phyloP scores from a whole-genome alignment of 2,888 invertebrate genomes.

The Troides helena region DNA sequence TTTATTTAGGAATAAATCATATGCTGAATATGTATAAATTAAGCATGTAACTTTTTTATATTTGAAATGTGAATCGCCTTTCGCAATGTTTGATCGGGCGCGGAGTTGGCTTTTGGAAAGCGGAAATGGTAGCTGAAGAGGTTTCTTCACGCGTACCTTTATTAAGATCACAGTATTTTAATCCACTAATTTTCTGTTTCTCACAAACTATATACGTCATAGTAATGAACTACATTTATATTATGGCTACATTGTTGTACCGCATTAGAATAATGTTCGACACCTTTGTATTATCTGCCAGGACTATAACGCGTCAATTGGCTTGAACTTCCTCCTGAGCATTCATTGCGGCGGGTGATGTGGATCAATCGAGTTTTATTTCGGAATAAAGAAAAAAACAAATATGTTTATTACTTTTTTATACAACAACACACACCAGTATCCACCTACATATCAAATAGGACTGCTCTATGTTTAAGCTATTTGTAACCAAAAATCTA shows the following conservation, averaged over 20 bases:
- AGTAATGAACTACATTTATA: not conserved
- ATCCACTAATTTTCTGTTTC: too few relatives aligned
- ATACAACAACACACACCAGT: not conserved
- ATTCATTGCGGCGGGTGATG: not conserved
- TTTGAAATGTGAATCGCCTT: not conserved
- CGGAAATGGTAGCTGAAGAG: not conserved
- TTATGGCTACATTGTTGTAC: not conserved
- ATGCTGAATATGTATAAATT: slow-evolving; percentile 1
- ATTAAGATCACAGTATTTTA: not conserved
- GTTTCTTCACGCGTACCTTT: not conserved
- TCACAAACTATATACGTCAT: too few relatives aligned
- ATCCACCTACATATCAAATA: too few relatives aligned
- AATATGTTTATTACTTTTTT: not conserved
- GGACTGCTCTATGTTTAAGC: too few relatives aligned
- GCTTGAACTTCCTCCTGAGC: not conserved
- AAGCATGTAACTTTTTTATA: slow-evolving; percentile 3
- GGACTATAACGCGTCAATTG: not conserved
- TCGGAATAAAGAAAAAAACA: not conserved
- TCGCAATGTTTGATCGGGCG: not conserved
- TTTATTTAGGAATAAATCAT: not conserved
- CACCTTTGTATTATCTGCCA: too few relatives aligned
- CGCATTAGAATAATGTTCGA: not conserved
- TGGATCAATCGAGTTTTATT: not conserved
- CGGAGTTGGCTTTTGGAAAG: not conserved
- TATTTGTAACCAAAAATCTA: too few relatives aligned